phyloP scores from a whole-genome alignment of 1,140 invertebrate genomes.

The Cherax destructor region DNA sequence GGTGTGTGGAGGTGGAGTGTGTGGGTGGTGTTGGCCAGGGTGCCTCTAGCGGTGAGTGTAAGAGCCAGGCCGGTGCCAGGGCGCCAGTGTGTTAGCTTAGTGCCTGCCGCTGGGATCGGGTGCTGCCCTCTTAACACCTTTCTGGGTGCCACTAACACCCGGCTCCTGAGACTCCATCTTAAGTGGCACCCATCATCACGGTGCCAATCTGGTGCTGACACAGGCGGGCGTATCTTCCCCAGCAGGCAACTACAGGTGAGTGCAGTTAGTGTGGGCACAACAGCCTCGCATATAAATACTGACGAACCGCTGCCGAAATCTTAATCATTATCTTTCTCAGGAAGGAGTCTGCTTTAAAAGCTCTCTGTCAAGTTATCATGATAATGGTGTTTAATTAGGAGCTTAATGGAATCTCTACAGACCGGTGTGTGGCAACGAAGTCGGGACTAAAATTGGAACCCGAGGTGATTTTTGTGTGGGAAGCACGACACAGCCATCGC shows the following conservation, averaged over 20 bases:
- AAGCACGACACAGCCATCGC: background rate
- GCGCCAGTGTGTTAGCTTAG: background rate
- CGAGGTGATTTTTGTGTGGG: background rate
- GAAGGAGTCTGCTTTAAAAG: background rate
- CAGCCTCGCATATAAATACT: background rate
- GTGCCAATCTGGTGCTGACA: background rate
- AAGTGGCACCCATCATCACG: background rate
- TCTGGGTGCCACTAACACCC: background rate
- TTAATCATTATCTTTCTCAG: background rate
- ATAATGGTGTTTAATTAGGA: background rate
- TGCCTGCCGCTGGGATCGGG: background rate
- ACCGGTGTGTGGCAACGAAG: background rate
- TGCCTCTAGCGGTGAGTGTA: background rate
- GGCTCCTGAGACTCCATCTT: background rate
- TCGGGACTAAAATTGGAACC: background rate
- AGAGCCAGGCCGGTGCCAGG: background rate
- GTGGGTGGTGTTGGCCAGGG: background rate
- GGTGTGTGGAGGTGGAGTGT: background rate
- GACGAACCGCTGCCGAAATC: background rate
- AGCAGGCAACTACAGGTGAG: background rate
- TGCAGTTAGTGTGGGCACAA: background rate
- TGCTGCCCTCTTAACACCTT: background rate
- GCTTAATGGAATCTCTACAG: background rate
- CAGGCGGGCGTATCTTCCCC: background rate
- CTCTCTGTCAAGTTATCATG: background rate